Evolutionary conservation across 2,797 vertebrate species (phyloP), one percentile per base, ranked within the genome.

Genomic region (Gymnoscopelus microlampas): DNA sequence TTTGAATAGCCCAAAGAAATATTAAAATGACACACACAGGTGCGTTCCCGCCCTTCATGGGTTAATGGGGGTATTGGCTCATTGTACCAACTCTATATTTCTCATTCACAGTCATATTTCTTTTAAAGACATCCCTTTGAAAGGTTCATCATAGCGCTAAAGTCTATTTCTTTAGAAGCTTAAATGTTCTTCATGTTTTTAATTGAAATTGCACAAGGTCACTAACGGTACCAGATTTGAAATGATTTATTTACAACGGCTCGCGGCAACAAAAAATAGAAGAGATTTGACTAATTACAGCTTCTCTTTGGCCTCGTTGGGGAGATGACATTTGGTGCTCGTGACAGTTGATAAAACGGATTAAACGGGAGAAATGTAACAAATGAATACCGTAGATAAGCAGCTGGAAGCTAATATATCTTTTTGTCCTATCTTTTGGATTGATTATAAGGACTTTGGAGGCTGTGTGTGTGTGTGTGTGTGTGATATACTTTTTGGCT

Each of bases 241-340:
- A 91, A 83, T 85, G 15, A 88, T 87, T 90, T 93, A 88, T 91
- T 88, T 89, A 87, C 89, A 87, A 68, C 70, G 39, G 83, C 89
- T 87, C 57, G 53, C 61, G 89, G 89, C 83, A 64, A 83, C 1
- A 39, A 39, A 39, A 39, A 39, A 39, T 1, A 8, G 4, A 35
- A 44, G 85, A 81, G 35, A 85, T 80, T 83, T 79, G 62, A 78
- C 79, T 90, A 89, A 92, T 91, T 87, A 87, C 69, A 66, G 63
- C 59, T 83, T 73, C 74, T 71, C 71, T 70, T 79, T 55, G 82
- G 81, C 81, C 80, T 88, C 60, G 58, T 54, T 76, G 63, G 72
- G 72, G 81, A 80, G 19, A 75, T 68, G 63, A 56, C 82, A 71
- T 79, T 71, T 63, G 59, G 57, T 70, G 68, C 35, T 72, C 57